Evolutionary conservation across 1,140 invertebrate genomes (phyloP), one percentile per base, ranked within the genome.

Genomic region (Drosophila lacertosa): DNA sequence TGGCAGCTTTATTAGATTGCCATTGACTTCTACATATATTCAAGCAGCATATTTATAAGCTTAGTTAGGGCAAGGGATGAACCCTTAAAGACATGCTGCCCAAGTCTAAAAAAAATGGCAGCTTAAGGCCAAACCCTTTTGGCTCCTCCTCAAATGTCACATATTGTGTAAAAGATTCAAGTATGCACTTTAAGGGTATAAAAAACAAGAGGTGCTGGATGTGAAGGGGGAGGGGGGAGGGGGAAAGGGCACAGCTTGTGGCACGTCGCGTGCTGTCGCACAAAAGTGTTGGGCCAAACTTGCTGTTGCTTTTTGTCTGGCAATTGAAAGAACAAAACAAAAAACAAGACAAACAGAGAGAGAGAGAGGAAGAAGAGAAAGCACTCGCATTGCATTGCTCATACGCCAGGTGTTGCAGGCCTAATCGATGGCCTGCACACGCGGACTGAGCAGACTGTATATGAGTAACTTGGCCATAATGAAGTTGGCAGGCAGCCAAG

Each of bases 361-460:
- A 39, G 15, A 35, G 20, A 51, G 51, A 32, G 35, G n/a, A 1
- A 33, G 10, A 35, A 5, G 24, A 4, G 5, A 13, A 33, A 4
- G 22, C 13, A 10, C 11, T 16, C 48, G 22, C 55, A 66, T 39
- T 33, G 54, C 73, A 76, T 74, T 79, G 77, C 76, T 70, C 78
- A 81, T 82, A 74, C 60, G 74, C 65, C 78, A 74, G 57, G 73
- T 76, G 42, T 45, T 39, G 44, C 35, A 32, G 54, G 45, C 78
- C 84, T 79, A 82, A 82, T 82, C 79, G 79, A 82, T 82, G 78
- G 63, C 44, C 42, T 55, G 68, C 64, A 77, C 67, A 58, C 51
- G n/a, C n/a, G n/a, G 75, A 62, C 35, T 71, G 74, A 57, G 68
- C 77, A 66, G 58, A 33, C 35, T 53, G 44, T 33, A 64, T 35